phyloP scores from a whole-genome alignment of 2,888 invertebrate species.

The Agriopis aurantiaria region DNA sequence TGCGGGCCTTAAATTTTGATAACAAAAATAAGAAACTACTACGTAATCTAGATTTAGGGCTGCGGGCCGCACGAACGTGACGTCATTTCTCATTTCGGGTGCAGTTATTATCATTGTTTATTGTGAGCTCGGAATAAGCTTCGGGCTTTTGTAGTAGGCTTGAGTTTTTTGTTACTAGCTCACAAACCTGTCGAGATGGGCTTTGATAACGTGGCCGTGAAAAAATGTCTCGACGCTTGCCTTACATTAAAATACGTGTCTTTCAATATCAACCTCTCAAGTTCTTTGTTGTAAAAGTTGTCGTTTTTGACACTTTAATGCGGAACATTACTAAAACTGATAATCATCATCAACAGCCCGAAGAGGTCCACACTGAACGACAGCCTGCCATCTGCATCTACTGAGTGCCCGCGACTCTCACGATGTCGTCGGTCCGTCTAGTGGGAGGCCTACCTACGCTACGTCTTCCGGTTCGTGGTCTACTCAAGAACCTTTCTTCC shows the following conservation, averaged over 20 bases:
- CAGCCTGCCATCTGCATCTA: no score
- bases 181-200: constrained; percentile 17
- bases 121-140: constrained; percentile 13
- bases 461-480: no score
- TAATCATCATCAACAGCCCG: no score
- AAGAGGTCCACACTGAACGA: no score
- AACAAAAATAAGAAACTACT: constrained; percentile 60
- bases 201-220: constrained; percentile 20
- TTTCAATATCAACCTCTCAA: no score
- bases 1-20: constrained; percentile 64
- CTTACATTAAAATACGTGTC: background rate
- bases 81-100: constrained; percentile 43
- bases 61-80: constrained; percentile 52
- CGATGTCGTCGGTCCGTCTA: no score
- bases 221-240: background rate
- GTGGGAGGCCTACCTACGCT: no score
- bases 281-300: background rate
- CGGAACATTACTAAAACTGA: no score
- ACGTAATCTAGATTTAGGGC: constrained; percentile 52
- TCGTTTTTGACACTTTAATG: background rate
- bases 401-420: no score
- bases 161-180: constrained; percentile 11
- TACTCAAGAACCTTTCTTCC: no score
- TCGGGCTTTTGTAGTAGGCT: constrained; percentile 33
- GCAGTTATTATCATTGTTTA: constrained; percentile 42